Conservation (phyloP, 2,797 vertebrate species). For the Acanthornis magna region DNA sequence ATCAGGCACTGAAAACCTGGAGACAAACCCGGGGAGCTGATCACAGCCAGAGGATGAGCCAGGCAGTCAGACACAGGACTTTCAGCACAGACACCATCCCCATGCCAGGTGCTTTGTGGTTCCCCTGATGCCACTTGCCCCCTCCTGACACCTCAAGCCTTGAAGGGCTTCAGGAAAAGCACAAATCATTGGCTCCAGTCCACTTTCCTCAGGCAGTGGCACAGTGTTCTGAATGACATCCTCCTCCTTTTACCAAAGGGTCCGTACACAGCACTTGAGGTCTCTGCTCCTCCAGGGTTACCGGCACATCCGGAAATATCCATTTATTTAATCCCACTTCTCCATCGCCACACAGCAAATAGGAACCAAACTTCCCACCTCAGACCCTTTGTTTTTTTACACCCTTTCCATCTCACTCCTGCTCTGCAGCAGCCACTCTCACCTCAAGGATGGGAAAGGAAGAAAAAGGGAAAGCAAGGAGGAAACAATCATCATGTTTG, state of each 20-base stretch:
- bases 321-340: background rate
- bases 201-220: background rate
- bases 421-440: constrained; percentile 58
- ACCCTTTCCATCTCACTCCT: background rate
- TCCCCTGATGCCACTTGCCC: background rate
- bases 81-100: too few relatives aligned
- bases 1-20: background rate
- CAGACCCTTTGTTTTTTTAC: too few relatives aligned
- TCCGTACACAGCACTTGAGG: background rate
- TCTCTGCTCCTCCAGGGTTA: background rate
- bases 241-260: background rate
- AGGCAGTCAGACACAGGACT: background rate
- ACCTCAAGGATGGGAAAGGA: background rate
- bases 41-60: background rate
- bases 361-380: background rate
- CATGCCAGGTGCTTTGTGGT: background rate
- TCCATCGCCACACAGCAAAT: background rate
- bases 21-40: background rate
- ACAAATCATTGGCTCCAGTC: background rate
- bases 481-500: constrained; percentile 27
- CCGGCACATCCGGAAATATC: background rate
- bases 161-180: background rate
- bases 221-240: background rate
- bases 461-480: constrained; percentile 45
- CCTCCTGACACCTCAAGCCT: background rate